These are phyloP conservation scores for Holothuria glaberrima DNA, from an alignment of 35 echinoderm and acorn worm genomes.

Conservation along the genomic window DNA sequence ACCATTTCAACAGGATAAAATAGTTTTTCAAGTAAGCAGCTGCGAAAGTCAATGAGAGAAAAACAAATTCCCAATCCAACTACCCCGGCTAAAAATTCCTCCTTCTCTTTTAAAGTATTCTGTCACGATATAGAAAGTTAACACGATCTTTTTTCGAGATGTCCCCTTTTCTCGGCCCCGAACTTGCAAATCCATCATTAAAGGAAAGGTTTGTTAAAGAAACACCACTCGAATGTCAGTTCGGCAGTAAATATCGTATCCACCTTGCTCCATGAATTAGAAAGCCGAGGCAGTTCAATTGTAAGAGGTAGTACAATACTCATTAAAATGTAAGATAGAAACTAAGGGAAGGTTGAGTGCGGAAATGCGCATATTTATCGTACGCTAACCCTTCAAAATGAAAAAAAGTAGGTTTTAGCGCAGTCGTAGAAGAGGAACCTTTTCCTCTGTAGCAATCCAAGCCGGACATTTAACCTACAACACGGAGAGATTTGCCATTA, in stretches of 20 bases:
- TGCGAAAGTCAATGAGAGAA: too few relatives aligned
- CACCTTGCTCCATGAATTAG: slow-evolving; percentile 25
- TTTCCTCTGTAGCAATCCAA: not conserved
- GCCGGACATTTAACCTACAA: slow-evolving; percentile 3
- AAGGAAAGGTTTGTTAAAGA: slow-evolving; percentile 48
- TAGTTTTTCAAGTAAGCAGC: too few relatives aligned
- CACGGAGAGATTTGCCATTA: too few relatives aligned
- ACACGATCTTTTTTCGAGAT: slow-evolving; percentile 36
- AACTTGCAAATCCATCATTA: slow-evolving; percentile 54
- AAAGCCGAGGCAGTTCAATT: not conserved
- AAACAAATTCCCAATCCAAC: not conserved
- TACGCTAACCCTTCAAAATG: slow-evolving; percentile 27
- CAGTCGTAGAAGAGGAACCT: slow-evolving; percentile 18
- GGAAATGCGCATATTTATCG: slow-evolving; percentile 47
- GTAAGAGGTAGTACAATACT: not conserved
- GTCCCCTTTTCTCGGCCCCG: slow-evolving; percentile 30
- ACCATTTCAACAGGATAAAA: too few relatives aligned
- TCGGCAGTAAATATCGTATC: slow-evolving; percentile 19
- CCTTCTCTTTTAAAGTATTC: not conserved
- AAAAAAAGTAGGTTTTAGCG: slow-evolving; percentile 45
- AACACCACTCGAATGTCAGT: slow-evolving; percentile 40
- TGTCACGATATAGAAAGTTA: slow-evolving; percentile 18
- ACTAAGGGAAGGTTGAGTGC: slow-evolving; percentile 6
- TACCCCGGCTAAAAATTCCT: not conserved
- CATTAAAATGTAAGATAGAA: slow-evolving; percentile 26